Conservation (phyloP, 2,113 vertebrate genomes). For the Calidris pygmaea region DNA sequence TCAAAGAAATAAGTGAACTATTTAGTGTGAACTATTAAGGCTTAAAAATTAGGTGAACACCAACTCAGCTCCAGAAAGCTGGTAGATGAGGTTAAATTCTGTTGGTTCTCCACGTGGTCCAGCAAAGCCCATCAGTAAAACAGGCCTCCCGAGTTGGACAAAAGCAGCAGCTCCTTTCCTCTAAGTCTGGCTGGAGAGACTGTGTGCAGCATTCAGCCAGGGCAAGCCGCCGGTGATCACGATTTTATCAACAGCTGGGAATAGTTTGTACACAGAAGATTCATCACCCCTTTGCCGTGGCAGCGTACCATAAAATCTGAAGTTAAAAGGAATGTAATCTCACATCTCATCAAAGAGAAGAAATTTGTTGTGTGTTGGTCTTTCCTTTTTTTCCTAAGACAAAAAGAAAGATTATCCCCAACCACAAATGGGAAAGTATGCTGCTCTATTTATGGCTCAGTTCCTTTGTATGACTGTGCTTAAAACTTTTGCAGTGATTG, state of each 20-base stretch:
- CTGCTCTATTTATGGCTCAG: conserved; percentile 4
- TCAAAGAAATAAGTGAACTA: not conserved
- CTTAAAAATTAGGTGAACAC: not conserved
- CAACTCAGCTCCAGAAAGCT: not conserved
- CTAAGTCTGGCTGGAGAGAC: not conserved
- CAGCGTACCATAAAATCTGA: not conserved
- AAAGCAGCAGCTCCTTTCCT: not conserved
- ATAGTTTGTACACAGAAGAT: conserved; percentile 20
- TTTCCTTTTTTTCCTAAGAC: not conserved
- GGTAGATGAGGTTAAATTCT: not conserved
- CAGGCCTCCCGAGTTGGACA: not conserved
- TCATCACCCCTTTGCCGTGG: conserved; percentile 5
- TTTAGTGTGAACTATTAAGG: not conserved
- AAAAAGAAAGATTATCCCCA: not conserved
- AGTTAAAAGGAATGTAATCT: conserved; percentile 61
- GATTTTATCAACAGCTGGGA: conserved; percentile 60
- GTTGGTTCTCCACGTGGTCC: not conserved
- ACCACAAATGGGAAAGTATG: not conserved
- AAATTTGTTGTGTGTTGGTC: conserved; percentile 26
- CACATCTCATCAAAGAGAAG: conserved; percentile 46
- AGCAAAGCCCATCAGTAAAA: not conserved
- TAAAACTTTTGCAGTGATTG: not conserved
- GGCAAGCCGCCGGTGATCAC: not conserved
- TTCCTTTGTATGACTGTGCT: not conserved
- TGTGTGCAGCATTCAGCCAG: not conserved